These are phyloP conservation scores for Xylocampa areola DNA, from an alignment of 2,888 invertebrate genomes.

Conservation along the genomic window DNA sequence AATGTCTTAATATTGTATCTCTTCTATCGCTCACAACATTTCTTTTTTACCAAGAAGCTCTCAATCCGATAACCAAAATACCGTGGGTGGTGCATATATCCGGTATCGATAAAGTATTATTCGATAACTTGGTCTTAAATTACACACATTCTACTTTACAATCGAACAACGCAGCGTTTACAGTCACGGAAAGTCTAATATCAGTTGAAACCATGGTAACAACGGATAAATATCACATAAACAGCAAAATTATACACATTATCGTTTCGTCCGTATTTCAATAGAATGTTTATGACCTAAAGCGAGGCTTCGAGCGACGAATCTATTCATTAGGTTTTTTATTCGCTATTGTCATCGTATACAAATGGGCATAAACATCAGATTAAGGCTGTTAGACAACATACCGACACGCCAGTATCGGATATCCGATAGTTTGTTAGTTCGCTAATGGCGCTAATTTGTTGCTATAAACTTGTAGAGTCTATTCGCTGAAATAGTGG, in stretches of 20 bases:
- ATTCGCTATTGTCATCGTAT: constrained; percentile 60
- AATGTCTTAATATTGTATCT: no score
- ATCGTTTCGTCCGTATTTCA: constrained; percentile 48
- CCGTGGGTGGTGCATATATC: constrained; percentile 18
- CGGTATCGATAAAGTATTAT: constrained; percentile 17
- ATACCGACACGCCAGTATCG: constrained; percentile 26
- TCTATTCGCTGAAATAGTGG: no score
- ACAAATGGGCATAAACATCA: constrained; percentile 49
- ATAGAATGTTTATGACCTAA: constrained; percentile 57
- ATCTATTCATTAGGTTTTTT: constrained; percentile 75
- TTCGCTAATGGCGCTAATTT: constrained; percentile 11
- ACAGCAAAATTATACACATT: constrained; percentile 61
- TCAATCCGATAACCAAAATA: constrained; percentile 3
- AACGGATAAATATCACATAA: constrained; percentile 58
- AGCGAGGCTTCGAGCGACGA: constrained; percentile 66
- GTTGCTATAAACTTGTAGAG: background rate
- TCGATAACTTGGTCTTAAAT: constrained; percentile 39
- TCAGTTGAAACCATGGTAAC: constrained; percentile 44
- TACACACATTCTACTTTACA: constrained; percentile 22
- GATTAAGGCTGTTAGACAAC: constrained; percentile 38
- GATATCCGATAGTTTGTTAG: constrained; percentile 26
- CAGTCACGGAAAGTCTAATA: constrained; percentile 45
- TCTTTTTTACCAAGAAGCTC: background rate
- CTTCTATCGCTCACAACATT: background rate
- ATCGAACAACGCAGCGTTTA: constrained; percentile 36